Percentiles rank a stretch among this genome's conserved stretches.
Evolutionary conservation across 2,113 vertebrate species (phyloP).

Genomic region (Chunga burmeisteri): DNA sequence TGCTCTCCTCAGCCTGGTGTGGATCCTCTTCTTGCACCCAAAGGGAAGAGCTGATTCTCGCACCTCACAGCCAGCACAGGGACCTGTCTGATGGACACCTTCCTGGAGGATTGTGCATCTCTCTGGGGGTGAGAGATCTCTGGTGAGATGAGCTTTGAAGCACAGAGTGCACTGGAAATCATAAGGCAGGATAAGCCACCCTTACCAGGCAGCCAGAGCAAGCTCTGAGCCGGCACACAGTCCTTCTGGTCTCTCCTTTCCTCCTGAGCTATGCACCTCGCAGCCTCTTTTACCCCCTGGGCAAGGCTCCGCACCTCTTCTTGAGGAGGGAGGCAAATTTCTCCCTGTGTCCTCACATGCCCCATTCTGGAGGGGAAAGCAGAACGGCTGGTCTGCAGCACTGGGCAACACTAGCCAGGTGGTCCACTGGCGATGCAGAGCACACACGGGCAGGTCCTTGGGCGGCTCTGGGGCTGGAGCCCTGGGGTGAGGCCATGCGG

Average conservation of each 20-base stretch:
- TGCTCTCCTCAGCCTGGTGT: neutral
- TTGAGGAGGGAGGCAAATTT: neutral
- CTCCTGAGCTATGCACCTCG: neutral
- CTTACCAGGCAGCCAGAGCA: neutral
- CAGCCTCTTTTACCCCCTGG: neutral
- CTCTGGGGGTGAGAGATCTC: neutral
- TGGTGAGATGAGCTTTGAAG: neutral
- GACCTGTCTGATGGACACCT: neutral
- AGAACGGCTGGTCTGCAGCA: neutral
- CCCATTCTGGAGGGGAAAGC: neutral
- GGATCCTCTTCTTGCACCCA: neutral
- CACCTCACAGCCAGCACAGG: neutral
- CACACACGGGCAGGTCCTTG: neutral
- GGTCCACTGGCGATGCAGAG: neutral
- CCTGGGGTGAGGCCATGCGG: neutral
- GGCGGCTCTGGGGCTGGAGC: neutral
- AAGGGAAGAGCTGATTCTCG: neutral
- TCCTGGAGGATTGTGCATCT: neutral
- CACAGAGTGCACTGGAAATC: neutral
- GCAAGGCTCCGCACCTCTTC: neutral
- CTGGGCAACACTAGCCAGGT: neutral
- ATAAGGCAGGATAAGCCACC: neutral
- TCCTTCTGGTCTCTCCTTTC: neutral
- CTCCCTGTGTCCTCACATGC: accelerated
- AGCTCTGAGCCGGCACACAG: neutral